These are phyloP conservation scores for Calliphora vomitoria DNA, from an alignment of 2,888 invertebrate genomes.

Conservation along the genomic window DNA sequence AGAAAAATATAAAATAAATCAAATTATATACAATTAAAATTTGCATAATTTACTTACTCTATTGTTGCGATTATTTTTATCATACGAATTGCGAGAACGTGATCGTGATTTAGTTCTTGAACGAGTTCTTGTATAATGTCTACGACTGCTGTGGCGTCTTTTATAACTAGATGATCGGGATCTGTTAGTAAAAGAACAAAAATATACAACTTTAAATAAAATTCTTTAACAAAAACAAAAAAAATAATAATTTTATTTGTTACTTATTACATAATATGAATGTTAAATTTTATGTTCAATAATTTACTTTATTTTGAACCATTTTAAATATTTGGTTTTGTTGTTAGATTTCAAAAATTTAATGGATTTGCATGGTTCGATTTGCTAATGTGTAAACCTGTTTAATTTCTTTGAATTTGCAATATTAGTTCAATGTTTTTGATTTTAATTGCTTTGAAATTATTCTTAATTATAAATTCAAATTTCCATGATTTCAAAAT, in stretches of 20 bases:
- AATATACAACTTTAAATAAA: neutral
- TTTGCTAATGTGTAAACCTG: neutral
- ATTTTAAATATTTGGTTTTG: neutral
- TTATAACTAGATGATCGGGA: slow-evolving; percentile 72
- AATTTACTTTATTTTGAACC: neutral
- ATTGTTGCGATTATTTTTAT: slow-evolving; percentile 69
- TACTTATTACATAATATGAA: too few relatives aligned
- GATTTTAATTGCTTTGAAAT: neutral
- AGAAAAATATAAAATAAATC: neutral
- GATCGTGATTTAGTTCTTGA: slow-evolving; percentile 65
- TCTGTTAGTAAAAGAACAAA: slow-evolving; percentile 59
- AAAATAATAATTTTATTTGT: too few relatives aligned
- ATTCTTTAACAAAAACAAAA: too few relatives aligned
- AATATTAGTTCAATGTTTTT: neutral
- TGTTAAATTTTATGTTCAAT: too few relatives aligned
- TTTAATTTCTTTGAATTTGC: neutral
- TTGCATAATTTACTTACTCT: slow-evolving; percentile 65
- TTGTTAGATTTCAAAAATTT: neutral
- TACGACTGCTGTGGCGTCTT: slow-evolving; percentile 58
- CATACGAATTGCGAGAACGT: slow-evolving; percentile 70
- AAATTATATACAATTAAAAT: neutral
- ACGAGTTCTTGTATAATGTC: slow-evolving; percentile 50
- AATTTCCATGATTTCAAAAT: neutral
- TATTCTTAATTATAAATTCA: slow-evolving; percentile 2
- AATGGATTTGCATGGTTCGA: neutral